Evolutionary conservation across 2,797 vertebrate species (phyloP), one percentile per base, ranked within the genome.

Genomic region (Lacerta agilis): DNA sequence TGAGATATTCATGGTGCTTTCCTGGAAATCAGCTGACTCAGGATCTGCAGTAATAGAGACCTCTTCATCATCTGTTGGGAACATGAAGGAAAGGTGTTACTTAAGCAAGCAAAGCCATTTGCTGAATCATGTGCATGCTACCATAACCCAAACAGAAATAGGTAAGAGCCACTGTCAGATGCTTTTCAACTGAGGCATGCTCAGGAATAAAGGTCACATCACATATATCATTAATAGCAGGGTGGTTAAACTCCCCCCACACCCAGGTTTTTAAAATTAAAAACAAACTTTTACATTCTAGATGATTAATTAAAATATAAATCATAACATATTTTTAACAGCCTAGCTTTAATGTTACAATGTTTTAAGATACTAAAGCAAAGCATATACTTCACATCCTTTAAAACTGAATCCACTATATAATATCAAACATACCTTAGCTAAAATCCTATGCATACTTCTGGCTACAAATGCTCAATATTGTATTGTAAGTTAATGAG

Each of bases 21-120:
- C 95, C 92, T 95, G 96, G 55, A 90, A 89, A 84, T 96, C 96
- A 25, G 95, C 94, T 88, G 96, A 94, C 82, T 97, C 97, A 25
- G 96, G 94, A 91, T 99, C 98, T 36, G 97, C 96, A 92, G 97
- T 97, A 91, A 98, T 93, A 36, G 98, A 98, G 49, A 98, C 94
- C 88, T 99, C 99, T 94, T 99, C 99, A 86, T 99, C 99, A 96
- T 99, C 99, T 99, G 90, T 33, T 73, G 89, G 85, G 82, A 93
- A 96, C 72, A 96, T 84, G 36, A 94, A 89, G 41, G 93, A 89
- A 93, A 92, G 64, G 85, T 93, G 88, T 91, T 43, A 93, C 41
- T 86, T 29, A 9, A 2, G n/a, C 45, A 75, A 67, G 41, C 9
- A 13, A 9, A 23, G 80, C 18, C 2, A 20, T 87, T 88, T 86